Base-by-base conservation (phyloP, 2,888 invertebrate species). In the Nycteola revayana region DNA sequence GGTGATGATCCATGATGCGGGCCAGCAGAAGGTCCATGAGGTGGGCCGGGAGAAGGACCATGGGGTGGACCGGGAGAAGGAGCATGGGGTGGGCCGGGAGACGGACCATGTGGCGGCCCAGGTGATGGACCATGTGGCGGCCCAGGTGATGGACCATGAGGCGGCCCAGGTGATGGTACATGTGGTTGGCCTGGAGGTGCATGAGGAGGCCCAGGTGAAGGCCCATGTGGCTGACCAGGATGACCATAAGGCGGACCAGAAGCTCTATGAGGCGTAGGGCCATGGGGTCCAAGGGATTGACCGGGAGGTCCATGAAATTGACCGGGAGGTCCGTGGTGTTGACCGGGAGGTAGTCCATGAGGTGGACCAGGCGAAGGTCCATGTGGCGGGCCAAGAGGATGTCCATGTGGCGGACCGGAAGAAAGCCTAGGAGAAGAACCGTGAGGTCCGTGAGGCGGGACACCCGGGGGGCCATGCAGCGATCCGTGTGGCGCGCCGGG, bases 71-170 rank as follows among this genome's bases (percentile, higher is more conserved):
- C 14, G 5, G 14, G 14, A 14, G 14, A 14, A 3, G 14, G 14
- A 14, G 3, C 14, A 5, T 14, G 14, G 5, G 14, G 14, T 14
- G 14, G 14, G 14, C 10, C 10, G 7, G 25, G 17, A 7, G 26
- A n/a, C 17, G 2, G 26, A n/a, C 17, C 14, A 2, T 17, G 17
- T n/a, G 26, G 11, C 75, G 76, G 1, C 75, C 14, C 14, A 14
- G 14, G 14, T 3, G 14, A 14, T 14, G 70, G 1, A 9, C 10
- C 10, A 7, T 22, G 78, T 18, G 76, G 75, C 53, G 77, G 76
- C 0, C 14, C 14, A 14, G 14, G 14, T 3, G 14, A 14, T 3
- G 80, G 79, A 0, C 78, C 78, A 3, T 77, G 66, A 9, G 60
- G 42, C 5, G 61, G 70, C 3, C 14, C 14, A 14, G 14, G 14